Evolutionary conservation across 2,797 vertebrate species (phyloP).

Genomic region (Chiroxiphia lanceolata): DNA sequence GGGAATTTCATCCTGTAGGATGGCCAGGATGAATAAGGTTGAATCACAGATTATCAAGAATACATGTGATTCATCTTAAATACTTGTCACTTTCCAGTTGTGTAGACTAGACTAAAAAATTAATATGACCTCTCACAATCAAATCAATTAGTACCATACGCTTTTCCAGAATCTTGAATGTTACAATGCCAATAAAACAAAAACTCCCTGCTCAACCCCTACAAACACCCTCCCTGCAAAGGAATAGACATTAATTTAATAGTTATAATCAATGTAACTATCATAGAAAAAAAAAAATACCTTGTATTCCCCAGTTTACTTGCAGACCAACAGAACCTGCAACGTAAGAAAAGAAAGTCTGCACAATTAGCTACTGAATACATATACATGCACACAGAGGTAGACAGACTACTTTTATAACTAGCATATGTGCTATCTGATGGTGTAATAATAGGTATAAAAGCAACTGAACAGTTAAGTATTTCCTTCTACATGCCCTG

Average conservation of each 20-base stretch:
- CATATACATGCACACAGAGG: rapidly evolving
- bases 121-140: not conserved
- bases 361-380: not conserved
- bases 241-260: not conserved
- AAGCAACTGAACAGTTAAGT: not conserved
- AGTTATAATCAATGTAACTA: not conserved
- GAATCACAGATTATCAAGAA: not conserved
- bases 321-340: not conserved
- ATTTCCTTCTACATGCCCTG: not conserved
- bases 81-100: not conserved
- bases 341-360: not conserved
- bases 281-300: not conserved
- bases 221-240: no score
- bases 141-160: not conserved
- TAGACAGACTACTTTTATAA: not conserved
- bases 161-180: not conserved
- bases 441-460: not conserved
- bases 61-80: not conserved
- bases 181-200: not conserved
- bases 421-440: not conserved
- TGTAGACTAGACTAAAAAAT: not conserved
- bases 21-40: not conserved
- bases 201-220: rapidly evolving
- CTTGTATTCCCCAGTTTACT: not conserved
- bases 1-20: no score